Evolutionary conservation across 64 coral and sea anemone genomes (phyloP).

Genomic region (Pachyseris speciosa): DNA sequence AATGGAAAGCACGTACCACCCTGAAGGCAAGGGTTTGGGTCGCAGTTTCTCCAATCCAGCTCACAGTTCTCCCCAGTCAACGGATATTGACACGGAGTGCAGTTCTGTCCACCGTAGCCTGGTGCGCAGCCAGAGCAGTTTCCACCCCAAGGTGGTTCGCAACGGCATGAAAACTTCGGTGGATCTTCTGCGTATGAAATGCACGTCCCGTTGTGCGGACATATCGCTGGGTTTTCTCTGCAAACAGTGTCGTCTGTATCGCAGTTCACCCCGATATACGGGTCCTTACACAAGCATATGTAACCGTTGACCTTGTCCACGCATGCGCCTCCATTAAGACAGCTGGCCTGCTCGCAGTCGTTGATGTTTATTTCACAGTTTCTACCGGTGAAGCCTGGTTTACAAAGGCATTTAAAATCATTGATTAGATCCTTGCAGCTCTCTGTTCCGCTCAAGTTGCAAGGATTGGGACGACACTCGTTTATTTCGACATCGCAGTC

Average conservation of each 20-base stretch:
- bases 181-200: slow-evolving; percentile 73
- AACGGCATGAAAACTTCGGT: slow-evolving; percentile 66
- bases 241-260: slow-evolving; percentile 79
- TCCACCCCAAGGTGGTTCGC: slow-evolving; percentile 74
- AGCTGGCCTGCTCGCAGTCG: slow-evolving; percentile 60
- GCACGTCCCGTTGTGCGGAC: slow-evolving; percentile 78
- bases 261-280: slow-evolving; percentile 80
- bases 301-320: slow-evolving; percentile 83
- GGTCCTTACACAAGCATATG: slow-evolving; percentile 73
- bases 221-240: slow-evolving; percentile 68
- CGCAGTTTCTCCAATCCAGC: slow-evolving; percentile 77
- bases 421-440: slow-evolving; percentile 67
- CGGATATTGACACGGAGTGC: slow-evolving; percentile 79
- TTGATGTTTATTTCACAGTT: slow-evolving; percentile 66
- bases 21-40: slow-evolving; percentile 65
- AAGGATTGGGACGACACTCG: slow-evolving; percentile 71
- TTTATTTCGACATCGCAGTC: slow-evolving; percentile 76
- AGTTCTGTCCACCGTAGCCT: slow-evolving; percentile 72
- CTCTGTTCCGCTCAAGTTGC: slow-evolving; percentile 44
- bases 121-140: slow-evolving; percentile 78
- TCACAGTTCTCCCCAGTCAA: slow-evolving; percentile 88
- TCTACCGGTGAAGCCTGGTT: slow-evolving; percentile 67
- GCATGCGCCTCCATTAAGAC: slow-evolving; percentile 78
- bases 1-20: slow-evolving; percentile 82
- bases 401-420: slow-evolving; percentile 76